phyloP scores from a whole-genome alignment of 2,888 invertebrate genomes.

The Polydrusus cervinus region DNA sequence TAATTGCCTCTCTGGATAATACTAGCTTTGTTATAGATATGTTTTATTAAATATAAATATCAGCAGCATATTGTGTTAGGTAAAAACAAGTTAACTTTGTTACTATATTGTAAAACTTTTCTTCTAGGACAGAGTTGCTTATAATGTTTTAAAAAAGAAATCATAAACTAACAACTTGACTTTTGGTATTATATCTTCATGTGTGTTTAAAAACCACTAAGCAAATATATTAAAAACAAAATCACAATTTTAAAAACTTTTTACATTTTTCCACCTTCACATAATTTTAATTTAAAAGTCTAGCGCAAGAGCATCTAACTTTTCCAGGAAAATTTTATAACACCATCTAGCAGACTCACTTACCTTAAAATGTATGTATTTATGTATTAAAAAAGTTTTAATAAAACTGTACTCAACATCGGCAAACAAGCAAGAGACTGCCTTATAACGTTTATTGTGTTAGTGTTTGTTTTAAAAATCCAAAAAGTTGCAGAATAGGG shows the following conservation, averaged over 20 bases:
- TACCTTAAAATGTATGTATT: constrained; percentile 54
- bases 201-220: neutral
- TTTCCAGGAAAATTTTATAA: constrained; percentile 42
- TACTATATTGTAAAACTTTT: too few species aligned
- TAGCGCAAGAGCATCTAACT: constrained; percentile 42
- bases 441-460: constrained; percentile 53
- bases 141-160: too few species aligned
- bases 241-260: constrained; percentile 39
- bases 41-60: neutral
- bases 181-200: neutral
- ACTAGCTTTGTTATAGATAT: neutral
- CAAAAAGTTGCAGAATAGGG: constrained; percentile 39
- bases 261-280: constrained; percentile 43
- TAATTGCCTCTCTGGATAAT: constrained; percentile 5
- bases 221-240: constrained; percentile 1
- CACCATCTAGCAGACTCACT: constrained; percentile 46
- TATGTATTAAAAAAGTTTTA: constrained; percentile 57
- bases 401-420: constrained; percentile 52
- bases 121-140: too few species aligned
- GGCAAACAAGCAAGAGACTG: constrained; percentile 47
- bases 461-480: constrained; percentile 55
- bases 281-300: constrained; percentile 51
- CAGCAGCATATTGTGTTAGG: too few species aligned
- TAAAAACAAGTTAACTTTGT: too few species aligned
- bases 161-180: too few species aligned